Evolutionary conservation across 2,797 vertebrate species (phyloP).

Genomic region (Podargus strigoides): DNA sequence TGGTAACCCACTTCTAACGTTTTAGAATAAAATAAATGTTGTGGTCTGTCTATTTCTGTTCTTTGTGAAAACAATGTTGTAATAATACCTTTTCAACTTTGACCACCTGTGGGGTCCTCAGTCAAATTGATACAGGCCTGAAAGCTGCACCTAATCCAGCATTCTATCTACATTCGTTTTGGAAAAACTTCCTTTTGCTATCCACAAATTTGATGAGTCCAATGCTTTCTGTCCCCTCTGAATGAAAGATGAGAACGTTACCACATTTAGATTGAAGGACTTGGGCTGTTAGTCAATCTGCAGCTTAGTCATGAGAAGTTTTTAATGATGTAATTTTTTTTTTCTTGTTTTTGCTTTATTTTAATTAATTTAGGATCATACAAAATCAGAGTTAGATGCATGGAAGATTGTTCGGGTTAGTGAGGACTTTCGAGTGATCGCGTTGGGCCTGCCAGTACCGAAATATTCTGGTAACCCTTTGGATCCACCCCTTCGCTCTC

Average conservation of each 20-base stretch:
- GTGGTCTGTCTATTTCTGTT: not conserved
- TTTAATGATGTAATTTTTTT: not conserved
- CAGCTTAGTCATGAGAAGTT: not conserved
- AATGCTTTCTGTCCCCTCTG: not conserved
- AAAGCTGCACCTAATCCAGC: not conserved
- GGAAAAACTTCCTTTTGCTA: not conserved
- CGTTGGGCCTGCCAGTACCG: slow-evolving; percentile 92
- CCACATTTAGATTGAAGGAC: not conserved
- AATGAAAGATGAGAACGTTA: not conserved
- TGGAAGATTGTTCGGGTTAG: slow-evolving; percentile 97
- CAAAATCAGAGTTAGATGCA: slow-evolving; percentile 86
- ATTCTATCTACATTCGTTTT: not conserved
- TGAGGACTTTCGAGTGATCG: slow-evolving; percentile 96
- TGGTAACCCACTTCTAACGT: not conserved
- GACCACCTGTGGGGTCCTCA: not conserved
- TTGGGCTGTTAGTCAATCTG: not conserved
- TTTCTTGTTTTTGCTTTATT: not conserved
- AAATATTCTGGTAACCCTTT: slow-evolving; percentile 92
- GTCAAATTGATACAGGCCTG: not conserved
- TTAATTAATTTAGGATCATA: slow-evolving; percentile 81
- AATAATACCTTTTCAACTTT: not conserved
- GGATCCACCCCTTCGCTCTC: slow-evolving; percentile 94
- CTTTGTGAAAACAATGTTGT: not conserved
- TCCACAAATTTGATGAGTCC: not conserved
- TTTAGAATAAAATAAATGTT: not conserved